A percentile compares a stretch with the other conserved stretches of the same genome.
Conservation (phyloP, 2,888 invertebrate species). For the Spilarctia lutea region DNA sequence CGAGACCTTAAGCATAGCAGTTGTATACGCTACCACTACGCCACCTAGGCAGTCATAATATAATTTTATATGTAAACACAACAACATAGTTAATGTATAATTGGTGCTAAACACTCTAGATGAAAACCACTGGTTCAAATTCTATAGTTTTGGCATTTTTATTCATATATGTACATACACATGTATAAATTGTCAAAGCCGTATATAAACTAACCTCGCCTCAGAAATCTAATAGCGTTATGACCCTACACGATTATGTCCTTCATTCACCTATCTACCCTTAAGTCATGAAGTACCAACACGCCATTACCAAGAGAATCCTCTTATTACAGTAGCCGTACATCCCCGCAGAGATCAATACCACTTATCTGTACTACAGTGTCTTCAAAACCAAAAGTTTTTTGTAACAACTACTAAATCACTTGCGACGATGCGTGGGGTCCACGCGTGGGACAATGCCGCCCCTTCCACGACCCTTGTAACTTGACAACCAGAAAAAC, state of each 20-base stretch:
- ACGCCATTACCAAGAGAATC: slow-evolving; percentile 4
- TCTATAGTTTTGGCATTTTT: too few relatives aligned
- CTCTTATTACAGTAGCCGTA: slow-evolving; percentile 20
- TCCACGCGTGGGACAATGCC: slow-evolving; percentile 78
- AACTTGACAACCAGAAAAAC: slow-evolving; percentile 46
- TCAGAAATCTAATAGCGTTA: not conserved
- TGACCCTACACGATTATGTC: not conserved
- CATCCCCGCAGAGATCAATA: slow-evolving; percentile 38
- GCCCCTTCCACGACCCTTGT: slow-evolving; percentile 66
- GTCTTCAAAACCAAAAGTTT: slow-evolving; percentile 55
- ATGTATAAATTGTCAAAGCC: not conserved
- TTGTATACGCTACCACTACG: too few relatives aligned
- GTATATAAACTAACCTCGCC: not conserved
- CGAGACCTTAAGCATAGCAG: too few relatives aligned
- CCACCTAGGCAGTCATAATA: too few relatives aligned
- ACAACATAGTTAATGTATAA: too few relatives aligned
- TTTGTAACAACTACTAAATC: slow-evolving; percentile 79
- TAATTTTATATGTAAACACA: too few relatives aligned
- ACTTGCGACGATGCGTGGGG: slow-evolving; percentile 82
- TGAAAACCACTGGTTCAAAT: too few relatives aligned
- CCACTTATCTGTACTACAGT: slow-evolving; percentile 42
- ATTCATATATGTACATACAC: not conserved
- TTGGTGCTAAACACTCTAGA: too few relatives aligned
- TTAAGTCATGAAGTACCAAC: not conserved
- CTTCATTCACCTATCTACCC: not conserved